Evolutionary conservation across 2,113 vertebrate species (phyloP), one percentile per base, ranked within the genome.

Genomic region (Sula dactylatra): DNA sequence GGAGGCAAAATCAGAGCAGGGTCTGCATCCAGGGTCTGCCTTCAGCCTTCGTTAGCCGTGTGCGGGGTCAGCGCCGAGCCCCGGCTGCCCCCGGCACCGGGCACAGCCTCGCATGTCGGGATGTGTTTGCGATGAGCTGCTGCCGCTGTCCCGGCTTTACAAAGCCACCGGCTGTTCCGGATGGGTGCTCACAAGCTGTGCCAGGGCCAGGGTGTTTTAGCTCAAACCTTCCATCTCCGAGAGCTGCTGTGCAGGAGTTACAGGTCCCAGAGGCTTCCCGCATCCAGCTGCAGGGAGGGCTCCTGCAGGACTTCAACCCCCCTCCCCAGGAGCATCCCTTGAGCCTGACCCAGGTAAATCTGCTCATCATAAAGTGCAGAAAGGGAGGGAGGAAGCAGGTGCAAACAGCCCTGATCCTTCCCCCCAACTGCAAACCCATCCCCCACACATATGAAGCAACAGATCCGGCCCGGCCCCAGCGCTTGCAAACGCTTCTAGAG

Each of bases 11-110:
- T 4, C 4, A 3, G 56, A 0, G 0, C 54, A 1, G 76, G 72
- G 5, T 2, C 34, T 1, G 44, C 14, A 29, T 0, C 54, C 91
- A 0, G 34, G 55, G 7, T 3, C 10, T 3, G 59, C 2, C 17
- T 15, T 5, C 65, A 3, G 74, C 69, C 69, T 32, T 10, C 2
- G 6, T 1, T 2, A 2, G 13, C n/a, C 2, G 4, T 9, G 49
- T 2, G 26, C 5, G 16, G 47, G 65, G 38, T 1, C 64, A 5
- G n/a, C 0, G 55, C 47, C 62, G 1, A 3, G n/a, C 13, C 61
- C 45, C 1, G 2, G 44, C 44, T 42, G 42, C 8, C 11, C 62
- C 44, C 7, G 11, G n/a, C 32, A 11, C 0, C 1, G 7, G 88
- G 2, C 16, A 3, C 67, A 9, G 82, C 67, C 9, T 9, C 9